Conservation (phyloP, 2,797 vertebrate species). For the Thaleichthys pacificus region DNA sequence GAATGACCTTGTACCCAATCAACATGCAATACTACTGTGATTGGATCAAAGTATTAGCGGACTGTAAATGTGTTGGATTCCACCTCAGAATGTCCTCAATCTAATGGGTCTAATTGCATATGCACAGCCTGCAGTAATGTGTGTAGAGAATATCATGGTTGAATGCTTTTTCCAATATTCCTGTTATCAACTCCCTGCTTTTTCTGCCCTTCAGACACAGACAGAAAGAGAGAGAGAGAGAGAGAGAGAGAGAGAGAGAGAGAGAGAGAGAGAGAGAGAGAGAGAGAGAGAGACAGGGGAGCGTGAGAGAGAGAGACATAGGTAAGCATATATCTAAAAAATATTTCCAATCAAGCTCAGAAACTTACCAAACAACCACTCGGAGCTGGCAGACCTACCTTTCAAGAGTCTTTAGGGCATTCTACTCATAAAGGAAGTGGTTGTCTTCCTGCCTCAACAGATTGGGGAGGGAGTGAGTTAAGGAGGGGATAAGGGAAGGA, state of each 20-base stretch:
- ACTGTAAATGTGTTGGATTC: neutral
- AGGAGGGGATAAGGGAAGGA: neutral
- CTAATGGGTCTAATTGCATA: neutral
- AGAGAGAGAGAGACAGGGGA: neutral
- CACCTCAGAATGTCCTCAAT: neutral
- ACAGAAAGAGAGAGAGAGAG: neutral
- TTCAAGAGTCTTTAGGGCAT: neutral
- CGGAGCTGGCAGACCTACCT: neutral
- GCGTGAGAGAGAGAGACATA: neutral
- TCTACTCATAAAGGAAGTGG: neutral
- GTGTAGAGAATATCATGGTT: neutral
- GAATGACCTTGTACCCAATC: neutral
- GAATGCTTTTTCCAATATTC: neutral
- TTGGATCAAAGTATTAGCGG: neutral
- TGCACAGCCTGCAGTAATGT: neutral
- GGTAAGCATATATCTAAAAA: too few species aligned
- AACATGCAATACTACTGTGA: neutral
- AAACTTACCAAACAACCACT: conserved; percentile 5
- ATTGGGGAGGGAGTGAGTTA: conserved; percentile 1
- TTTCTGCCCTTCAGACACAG: neutral
- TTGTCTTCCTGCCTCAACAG: conserved; percentile 6
- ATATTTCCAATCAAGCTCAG: neutral
- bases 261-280: neutral
- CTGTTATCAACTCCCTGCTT: neutral
- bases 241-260: neutral